These are phyloP conservation scores for Mythimna impura DNA, from an alignment of 2,888 invertebrate species.

Conservation along the genomic window DNA sequence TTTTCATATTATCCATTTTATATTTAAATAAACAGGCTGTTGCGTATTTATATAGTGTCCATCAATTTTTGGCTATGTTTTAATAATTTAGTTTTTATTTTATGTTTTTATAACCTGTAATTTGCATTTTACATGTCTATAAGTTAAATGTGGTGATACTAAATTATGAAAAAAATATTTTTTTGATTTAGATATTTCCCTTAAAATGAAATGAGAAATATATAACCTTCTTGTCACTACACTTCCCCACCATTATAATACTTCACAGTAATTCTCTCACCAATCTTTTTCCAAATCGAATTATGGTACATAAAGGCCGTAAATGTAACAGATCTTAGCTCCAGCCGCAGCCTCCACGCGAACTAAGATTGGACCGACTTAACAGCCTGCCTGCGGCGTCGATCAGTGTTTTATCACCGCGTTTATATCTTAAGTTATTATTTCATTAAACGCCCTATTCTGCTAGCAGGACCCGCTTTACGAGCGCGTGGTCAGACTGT, in stretches of 20 bases:
- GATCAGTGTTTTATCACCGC: constrained; percentile 51
- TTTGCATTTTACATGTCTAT: no score
- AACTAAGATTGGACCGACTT: constrained; percentile 39
- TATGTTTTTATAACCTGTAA: no score
- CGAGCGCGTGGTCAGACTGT: constrained; percentile 37
- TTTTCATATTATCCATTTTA: no score
- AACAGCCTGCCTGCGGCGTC: constrained; percentile 39
- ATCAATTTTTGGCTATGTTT: no score
- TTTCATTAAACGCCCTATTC: constrained; percentile 58
- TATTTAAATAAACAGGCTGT: no score
- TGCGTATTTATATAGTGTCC: no score
- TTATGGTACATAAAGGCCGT: constrained; percentile 4
- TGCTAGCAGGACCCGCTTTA: constrained; percentile 49
- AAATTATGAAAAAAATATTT: no score
- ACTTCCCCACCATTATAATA: background rate
- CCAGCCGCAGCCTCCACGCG: constrained; percentile 33
- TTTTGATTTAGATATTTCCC: no score
- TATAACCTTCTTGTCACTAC: no score
- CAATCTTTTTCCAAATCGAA: constrained; percentile 23
- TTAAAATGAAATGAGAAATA: no score
- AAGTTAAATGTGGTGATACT: no score
- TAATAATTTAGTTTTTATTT: no score
- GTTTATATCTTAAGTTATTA: constrained; percentile 61
- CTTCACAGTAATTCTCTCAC: background rate
- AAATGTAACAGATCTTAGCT: constrained; percentile 9